Evolutionary conservation across 2,888 invertebrate species (phyloP).

Genomic region (Junonia oenone): DNA sequence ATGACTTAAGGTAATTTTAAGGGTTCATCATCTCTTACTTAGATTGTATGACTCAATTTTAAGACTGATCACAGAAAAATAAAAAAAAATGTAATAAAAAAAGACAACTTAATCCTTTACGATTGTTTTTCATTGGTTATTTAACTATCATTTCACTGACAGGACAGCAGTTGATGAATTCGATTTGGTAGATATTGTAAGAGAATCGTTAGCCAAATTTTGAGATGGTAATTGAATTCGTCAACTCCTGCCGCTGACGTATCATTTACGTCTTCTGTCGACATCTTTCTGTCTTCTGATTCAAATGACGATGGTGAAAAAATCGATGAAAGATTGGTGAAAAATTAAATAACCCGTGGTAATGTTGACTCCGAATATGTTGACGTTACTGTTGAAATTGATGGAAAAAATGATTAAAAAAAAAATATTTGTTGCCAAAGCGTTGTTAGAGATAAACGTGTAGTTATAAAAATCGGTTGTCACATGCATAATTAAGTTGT

Average conservation of each 20-base stretch:
- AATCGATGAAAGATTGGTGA: slow-evolving; percentile 48
- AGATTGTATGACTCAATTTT: slow-evolving; percentile 80
- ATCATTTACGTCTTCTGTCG: slow-evolving; percentile 53
- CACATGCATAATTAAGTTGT: slow-evolving; percentile 77
- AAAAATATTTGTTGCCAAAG: slow-evolving; percentile 79
- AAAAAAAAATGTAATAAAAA: slow-evolving; percentile 45
- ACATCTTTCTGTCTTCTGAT: slow-evolving; percentile 66
- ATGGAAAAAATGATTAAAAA: slow-evolving; percentile 50
- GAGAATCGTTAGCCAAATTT: slow-evolving; percentile 60
- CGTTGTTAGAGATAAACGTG: slow-evolving; percentile 75
- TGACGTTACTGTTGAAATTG: slow-evolving; percentile 63
- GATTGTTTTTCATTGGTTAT: slow-evolving; percentile 53
- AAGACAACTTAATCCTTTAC: slow-evolving; percentile 41
- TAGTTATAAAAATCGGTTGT: slow-evolving; percentile 77
- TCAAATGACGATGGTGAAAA: slow-evolving; percentile 56
- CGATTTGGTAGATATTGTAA: slow-evolving; percentile 43
- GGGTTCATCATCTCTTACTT: slow-evolving; percentile 73
- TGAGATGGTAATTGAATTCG: slow-evolving; percentile 38
- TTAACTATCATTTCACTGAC: slow-evolving; percentile 43
- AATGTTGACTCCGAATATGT: slow-evolving; percentile 60
- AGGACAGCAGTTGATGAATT: slow-evolving; percentile 40
- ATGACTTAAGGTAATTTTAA: slow-evolving; percentile 61
- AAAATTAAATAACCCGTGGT: slow-evolving; percentile 41
- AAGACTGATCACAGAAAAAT: slow-evolving; percentile 77
- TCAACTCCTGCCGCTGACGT: slow-evolving; percentile 39